Conservation (phyloP, 2,888 invertebrate species). For the Scotopteryx bipunctaria region DNA sequence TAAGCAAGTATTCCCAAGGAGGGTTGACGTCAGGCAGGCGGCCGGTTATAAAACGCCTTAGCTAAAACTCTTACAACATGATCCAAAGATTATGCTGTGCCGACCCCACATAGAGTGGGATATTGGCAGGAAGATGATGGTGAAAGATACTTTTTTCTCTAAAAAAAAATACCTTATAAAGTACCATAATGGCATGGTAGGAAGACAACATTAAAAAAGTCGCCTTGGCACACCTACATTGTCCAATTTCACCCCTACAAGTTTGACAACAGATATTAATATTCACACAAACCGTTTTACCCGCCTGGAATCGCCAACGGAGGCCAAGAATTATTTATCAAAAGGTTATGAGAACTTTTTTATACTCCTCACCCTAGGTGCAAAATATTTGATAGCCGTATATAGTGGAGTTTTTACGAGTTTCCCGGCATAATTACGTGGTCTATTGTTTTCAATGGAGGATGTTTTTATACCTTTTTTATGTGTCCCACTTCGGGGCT, state of each 20-base stretch:
- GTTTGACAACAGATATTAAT: constrained; percentile 16
- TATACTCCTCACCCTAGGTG: constrained; percentile 50
- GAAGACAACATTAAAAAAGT: no score
- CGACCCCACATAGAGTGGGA: no score
- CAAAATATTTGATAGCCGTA: constrained; percentile 72
- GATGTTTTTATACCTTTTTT: constrained; percentile 45
- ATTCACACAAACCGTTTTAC: constrained; percentile 22
- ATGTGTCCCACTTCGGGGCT: constrained; percentile 45
- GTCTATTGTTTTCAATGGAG: constrained; percentile 60
- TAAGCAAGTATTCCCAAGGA: no score
- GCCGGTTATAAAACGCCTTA: no score
- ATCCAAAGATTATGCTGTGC: no score
- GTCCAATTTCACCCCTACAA: background rate
- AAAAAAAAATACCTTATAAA: no score
- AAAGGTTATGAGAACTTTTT: constrained; percentile 38
- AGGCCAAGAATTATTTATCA: constrained; percentile 35
- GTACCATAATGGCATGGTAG: no score
- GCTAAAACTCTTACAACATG: no score
- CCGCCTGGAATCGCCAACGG: constrained; percentile 23
- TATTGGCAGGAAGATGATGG: no score
- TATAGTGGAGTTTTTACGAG: constrained; percentile 60
- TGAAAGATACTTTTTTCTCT: no score
- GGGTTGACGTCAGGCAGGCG: no score
- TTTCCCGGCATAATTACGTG: constrained; percentile 62
- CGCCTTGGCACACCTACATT: no score